Evolutionary conservation across 1,140 invertebrate species (phyloP), one percentile per base, ranked within the genome.

Genomic region (Procambarus virginalis): DNA sequence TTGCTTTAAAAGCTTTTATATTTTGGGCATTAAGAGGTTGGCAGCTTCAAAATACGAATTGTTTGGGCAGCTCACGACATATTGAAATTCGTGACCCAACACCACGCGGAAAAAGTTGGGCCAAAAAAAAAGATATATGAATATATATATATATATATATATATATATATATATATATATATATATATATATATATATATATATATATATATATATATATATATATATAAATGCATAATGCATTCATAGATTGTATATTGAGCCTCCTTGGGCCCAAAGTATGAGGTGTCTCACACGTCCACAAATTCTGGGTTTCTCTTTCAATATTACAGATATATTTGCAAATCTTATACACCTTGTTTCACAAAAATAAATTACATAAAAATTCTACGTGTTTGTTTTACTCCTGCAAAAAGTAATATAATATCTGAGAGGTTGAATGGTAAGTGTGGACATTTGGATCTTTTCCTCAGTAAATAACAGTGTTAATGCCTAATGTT

Each of bases 271-370:
- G 22, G 75, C 88, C 88, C 88, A 89, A 89, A 84, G 79, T 89
- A 89, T 75, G 81, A 78, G 84, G 81, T 58, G 80, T 84, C 76
- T 89, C 88, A 89, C 87, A 89, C 88, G 88, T 84, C 88, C 88
- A 84, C 84, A 76, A 86, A 22, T 89, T 89, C 75, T 84, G 75
- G 79, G 81, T 89, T 89, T 84, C 88, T 84, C 88, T 89, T 89
- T 84, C 82, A 89, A 89, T 89, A 89, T 89, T 89, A 89, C 88
- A 78, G 82, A 89, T 84, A 89, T 89, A 89, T 89, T 89, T 89
- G 88, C 81, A 89, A 89, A 89, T 89, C 88, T 89, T 89, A 81
- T 89, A 89, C 88, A 89, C 88, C 88, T 89, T 89, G 81, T 89
- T 89, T 89, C 88, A 89, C 88, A 89, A 79, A 87, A 89, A 89